Conservation (phyloP, 2,113 vertebrate genomes). For the Setophaga coronata region DNA sequence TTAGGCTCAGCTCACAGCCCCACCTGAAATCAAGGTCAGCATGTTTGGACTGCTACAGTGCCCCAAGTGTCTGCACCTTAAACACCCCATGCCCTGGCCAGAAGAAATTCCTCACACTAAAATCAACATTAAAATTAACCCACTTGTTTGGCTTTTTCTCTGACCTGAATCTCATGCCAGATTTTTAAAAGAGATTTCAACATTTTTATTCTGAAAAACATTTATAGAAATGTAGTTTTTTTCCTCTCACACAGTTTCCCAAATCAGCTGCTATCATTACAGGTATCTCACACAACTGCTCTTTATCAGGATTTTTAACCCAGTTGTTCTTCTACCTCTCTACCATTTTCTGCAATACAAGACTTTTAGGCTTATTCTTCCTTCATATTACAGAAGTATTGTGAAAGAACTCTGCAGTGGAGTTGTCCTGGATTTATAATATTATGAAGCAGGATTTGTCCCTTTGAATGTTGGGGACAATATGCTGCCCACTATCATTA, state of each 20-base stretch:
- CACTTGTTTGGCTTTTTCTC: background rate
- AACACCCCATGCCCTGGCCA: background rate
- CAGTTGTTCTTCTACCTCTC: background rate
- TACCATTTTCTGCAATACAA: background rate
- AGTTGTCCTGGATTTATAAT: background rate
- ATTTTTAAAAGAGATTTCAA: background rate
- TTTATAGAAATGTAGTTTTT: background rate
- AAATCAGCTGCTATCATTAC: background rate
- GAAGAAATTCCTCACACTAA: background rate
- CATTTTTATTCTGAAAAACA: background rate
- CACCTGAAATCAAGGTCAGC: background rate
- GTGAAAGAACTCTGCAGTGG: background rate
- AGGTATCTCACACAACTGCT: background rate
- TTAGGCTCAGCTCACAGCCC: background rate
- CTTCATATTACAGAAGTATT: background rate
- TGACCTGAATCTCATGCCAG: background rate
- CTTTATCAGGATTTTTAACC: background rate
- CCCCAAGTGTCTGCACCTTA: background rate
- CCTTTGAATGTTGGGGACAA: background rate
- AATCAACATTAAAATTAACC: background rate
- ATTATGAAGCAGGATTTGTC: background rate
- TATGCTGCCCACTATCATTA: background rate
- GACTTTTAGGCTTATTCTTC: background rate
- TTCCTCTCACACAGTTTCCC: background rate
- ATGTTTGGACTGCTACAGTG: background rate